These are phyloP conservation scores for Amblyjoppa proteus DNA, from an alignment of 2,888 invertebrate genomes.

Conservation along the genomic window DNA sequence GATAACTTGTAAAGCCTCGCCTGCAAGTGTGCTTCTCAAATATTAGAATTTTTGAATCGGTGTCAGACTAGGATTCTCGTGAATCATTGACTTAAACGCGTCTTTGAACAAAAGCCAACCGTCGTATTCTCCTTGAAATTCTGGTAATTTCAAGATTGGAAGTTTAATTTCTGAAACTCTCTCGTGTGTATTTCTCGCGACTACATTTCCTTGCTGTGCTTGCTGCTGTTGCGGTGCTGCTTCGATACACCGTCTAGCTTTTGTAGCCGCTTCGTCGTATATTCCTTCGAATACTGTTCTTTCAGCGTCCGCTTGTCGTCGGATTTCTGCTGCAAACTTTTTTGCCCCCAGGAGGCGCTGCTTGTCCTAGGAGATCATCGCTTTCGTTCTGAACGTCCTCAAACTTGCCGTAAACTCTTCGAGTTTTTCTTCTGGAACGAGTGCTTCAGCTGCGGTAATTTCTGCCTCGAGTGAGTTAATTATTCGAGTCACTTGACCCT, in stretches of 20 bases:
- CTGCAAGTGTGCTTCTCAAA: constrained; percentile 17
- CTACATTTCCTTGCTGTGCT: neutral
- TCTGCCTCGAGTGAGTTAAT: constrained; percentile 4
- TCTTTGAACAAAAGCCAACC: constrained; percentile 41
- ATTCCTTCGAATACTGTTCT: constrained; percentile 8
- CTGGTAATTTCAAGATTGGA: constrained; percentile 30
- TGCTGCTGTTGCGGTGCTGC: constrained; percentile 11
- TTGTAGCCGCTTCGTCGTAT: constrained; percentile 26
- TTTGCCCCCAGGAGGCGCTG: neutral
- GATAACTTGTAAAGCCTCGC: constrained; percentile 22
- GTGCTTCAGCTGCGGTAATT: constrained; percentile 12
- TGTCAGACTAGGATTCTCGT: neutral
- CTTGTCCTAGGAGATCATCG: neutral
- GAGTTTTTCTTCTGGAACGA: constrained; percentile 9
- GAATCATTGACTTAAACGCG: constrained; percentile 29
- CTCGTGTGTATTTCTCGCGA: neutral
- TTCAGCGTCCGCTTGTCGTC: constrained; percentile 27
- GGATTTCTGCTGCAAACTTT: neutral
- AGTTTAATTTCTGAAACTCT: constrained; percentile 24
- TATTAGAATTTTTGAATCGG: constrained; percentile 37
- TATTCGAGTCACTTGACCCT: constrained; percentile 44
- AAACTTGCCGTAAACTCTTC: constrained; percentile 32
- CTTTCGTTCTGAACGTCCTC: constrained; percentile 33
- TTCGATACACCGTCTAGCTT: neutral
- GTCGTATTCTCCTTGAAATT: constrained; percentile 44